Percentiles rank a stretch among this genome's conserved stretches.
Evolutionary conservation across 2,888 invertebrate genomes (phyloP).

Genomic region (Trachelus tabidus): DNA sequence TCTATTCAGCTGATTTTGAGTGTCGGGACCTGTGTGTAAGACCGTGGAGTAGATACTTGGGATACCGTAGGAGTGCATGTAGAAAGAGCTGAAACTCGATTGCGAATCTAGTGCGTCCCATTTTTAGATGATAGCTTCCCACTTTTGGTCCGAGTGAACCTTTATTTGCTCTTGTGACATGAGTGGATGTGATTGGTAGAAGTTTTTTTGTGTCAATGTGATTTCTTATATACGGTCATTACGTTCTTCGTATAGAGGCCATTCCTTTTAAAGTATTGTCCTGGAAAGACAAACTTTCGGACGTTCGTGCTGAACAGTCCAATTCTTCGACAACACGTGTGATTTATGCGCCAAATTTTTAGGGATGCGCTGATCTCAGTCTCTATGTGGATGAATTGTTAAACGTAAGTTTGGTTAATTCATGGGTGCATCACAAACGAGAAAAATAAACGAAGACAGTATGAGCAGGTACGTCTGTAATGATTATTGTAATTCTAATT

Average conservation of each 20-base stretch:
- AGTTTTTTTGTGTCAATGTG: neutral
- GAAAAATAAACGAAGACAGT: constrained; percentile 35
- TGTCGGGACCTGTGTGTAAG: no score
- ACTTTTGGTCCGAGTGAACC: neutral
- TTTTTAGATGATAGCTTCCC: neutral
- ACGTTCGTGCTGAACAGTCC: neutral
- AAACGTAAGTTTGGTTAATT: constrained; percentile 29
- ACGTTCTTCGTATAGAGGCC: neutral
- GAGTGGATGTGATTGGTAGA: neutral
- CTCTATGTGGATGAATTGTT: neutral
- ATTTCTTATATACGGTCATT: neutral
- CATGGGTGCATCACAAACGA: constrained; percentile 54
- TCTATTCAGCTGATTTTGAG: no score
- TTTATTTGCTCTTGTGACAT: neutral
- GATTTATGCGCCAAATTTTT: neutral
- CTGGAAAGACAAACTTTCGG: neutral
- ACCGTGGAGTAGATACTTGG: neutral
- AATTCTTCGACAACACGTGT: neutral
- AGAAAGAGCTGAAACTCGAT: neutral
- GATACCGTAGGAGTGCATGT: neutral
- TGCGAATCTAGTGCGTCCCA: neutral
- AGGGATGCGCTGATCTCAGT: neutral
- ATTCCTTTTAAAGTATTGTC: neutral
- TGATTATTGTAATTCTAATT: neutral
- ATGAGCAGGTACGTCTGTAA: constrained; percentile 50